Conservation (phyloP, 1,140 invertebrate genomes). For the Alviniconcha marisindica region DNA sequence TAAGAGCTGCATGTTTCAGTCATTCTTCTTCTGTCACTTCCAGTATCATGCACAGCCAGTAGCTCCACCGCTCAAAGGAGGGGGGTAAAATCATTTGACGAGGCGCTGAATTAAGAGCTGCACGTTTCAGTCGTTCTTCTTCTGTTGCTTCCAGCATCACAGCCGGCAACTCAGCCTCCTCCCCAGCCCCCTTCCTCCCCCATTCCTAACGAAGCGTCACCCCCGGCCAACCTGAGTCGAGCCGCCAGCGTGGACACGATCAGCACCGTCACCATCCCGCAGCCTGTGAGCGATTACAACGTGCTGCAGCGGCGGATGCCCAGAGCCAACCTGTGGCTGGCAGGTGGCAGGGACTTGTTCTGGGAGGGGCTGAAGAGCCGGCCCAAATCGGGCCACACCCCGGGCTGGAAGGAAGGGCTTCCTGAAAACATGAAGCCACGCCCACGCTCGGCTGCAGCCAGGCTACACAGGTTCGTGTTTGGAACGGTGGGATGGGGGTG, state of each 20-base stretch:
- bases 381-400: slow-evolving; percentile 68
- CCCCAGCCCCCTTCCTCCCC: slow-evolving; percentile 64
- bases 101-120: too few relatives aligned
- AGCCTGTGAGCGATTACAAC: too few relatives aligned
- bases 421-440: slow-evolving; percentile 61
- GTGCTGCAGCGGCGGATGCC: slow-evolving; percentile 50
- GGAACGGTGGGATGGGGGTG: too few relatives aligned
- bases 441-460: slow-evolving; percentile 56
- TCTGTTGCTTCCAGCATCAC: neutral
- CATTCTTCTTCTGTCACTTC: neutral
- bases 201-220: neutral
- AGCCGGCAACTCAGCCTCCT: slow-evolving; percentile 50
- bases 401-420: slow-evolving; percentile 72
- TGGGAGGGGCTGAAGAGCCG: slow-evolving; percentile 62
- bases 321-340: slow-evolving; percentile 67
- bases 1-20: neutral
- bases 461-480: slow-evolving; percentile 13
- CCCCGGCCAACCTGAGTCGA: neutral
- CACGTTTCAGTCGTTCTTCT: neutral
- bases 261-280: neutral
- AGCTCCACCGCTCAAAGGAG: too few relatives aligned
- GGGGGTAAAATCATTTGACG: too few relatives aligned
- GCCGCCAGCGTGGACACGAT: neutral
- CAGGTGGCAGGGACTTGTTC: slow-evolving; percentile 70
- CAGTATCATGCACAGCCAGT: too few relatives aligned